Evolutionary conservation across 1,140 invertebrate genomes (phyloP), one percentile per base, ranked within the genome.

Genomic region (Steinernema feltiae): DNA sequence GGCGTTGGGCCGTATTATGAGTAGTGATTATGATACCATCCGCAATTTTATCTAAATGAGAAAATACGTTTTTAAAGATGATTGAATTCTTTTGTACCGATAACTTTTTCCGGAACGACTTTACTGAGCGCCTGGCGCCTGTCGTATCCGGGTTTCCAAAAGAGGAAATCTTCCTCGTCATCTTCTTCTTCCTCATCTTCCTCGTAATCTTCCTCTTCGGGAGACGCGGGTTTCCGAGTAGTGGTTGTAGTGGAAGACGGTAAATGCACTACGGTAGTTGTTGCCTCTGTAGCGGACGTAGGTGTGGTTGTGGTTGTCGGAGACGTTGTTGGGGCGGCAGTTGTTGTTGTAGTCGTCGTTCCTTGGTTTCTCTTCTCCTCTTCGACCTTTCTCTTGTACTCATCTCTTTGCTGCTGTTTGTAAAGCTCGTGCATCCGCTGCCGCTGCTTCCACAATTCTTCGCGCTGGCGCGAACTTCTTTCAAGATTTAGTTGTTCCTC

Each of bases 91-190:
- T 48, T 41, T 69, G 17, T 48, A 75, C 70, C 69, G 74, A 53
- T 75, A 69, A 75, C 70, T 70, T 75, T 75, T 69, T 75, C 74
- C 46, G 70, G 74, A 48, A 70, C 63, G 35, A 70, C 74, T 41
- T 18, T 41, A 7, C 18, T 7, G 35, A 32, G 31, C 31, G 46
- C 48, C 35, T 46, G 32, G 48, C 31, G 29, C 3, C 17, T 30
- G 30, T 30, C 24, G 69, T 70, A 41, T 32, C 48, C 7, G 30
- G 53, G 53, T 21, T 63, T 63, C 53, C 53, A 63, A 21, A 63
- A 63, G 24, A 63, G 24, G 53, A 63, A 21, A 27, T 63, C 69
- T 41, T 69, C 73, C 29, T 71, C 69, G 1, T 35, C 53, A 32
- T 35, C 53, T 24, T 70, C 74, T 41, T 48, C 74, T 48, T 30